Conservation (phyloP, 2,888 invertebrate species). For the Melinaea menophilus region DNA sequence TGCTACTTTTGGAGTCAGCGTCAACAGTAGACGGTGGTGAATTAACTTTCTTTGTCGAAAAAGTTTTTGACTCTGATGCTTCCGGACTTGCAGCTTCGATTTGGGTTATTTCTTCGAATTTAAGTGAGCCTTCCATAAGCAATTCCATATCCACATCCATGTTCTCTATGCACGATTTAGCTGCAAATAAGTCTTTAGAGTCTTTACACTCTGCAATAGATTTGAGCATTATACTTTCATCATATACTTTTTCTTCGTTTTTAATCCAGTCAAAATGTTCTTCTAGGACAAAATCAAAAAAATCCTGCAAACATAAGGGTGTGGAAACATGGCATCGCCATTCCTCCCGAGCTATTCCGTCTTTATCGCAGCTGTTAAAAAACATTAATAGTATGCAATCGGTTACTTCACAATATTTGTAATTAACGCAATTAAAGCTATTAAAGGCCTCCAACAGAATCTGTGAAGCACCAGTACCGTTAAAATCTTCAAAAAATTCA, state of each 20-base stretch:
- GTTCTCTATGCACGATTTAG: conserved; percentile 52
- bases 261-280: conserved; percentile 73
- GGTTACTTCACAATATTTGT: conserved; percentile 69
- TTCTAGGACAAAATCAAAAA: conserved; percentile 71
- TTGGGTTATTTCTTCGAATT: conserved; percentile 50
- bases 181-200: conserved; percentile 36
- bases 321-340: conserved; percentile 71
- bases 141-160: conserved; percentile 55
- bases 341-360: conserved; percentile 61
- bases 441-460: conserved; percentile 57
- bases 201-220: conserved; percentile 47
- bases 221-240: conserved; percentile 43
- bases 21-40: conserved; percentile 39
- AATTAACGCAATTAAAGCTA: conserved; percentile 65
- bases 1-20: conserved; percentile 46
- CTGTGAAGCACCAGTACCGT: conserved; percentile 53
- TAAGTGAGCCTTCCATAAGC: conserved; percentile 66
- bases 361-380: conserved; percentile 61
- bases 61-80: conserved; percentile 27
- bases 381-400: conserved; percentile 66
- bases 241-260: conserved; percentile 58
- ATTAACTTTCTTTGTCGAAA: conserved; percentile 39
- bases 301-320: conserved; percentile 74
- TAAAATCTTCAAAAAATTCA: conserved; percentile 66
- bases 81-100: conserved; percentile 38